A percentile compares a stretch with the other conserved stretches of the same genome.
Evolutionary conservation across 2,797 vertebrate genomes (phyloP).

Genomic region (Pangasius mekongensis): DNA sequence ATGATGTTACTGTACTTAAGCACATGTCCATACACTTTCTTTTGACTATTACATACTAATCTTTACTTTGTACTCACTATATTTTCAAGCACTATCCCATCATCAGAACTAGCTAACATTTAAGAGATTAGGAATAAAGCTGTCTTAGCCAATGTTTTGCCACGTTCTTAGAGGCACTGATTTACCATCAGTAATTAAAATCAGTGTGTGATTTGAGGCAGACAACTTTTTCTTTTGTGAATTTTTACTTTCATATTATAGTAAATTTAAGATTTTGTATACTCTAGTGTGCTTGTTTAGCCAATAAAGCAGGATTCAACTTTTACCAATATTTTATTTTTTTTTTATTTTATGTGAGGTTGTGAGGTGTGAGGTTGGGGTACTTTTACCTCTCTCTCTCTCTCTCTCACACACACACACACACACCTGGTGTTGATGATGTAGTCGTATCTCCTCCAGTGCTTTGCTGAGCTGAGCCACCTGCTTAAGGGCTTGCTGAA

Average conservation of each 20-base stretch:
- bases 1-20: neutral
- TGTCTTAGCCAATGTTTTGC: neutral
- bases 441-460: conserved; percentile 69
- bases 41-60: neutral
- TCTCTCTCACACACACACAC: neutral
- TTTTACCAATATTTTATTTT: neutral
- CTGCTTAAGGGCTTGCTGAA: conserved; percentile 75
- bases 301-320: neutral
- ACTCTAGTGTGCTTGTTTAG: neutral
- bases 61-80: neutral
- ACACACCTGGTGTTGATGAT: conserved; percentile 69
- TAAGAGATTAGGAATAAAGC: neutral
- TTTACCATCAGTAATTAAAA: neutral
- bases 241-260: neutral
- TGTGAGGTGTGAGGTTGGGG: too few species aligned
- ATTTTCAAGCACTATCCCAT: neutral
- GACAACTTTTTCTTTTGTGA: neutral
- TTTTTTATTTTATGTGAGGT: too few species aligned
- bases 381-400: neutral
- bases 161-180: neutral
- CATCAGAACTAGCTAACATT: neutral
- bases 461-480: conserved; percentile 64
- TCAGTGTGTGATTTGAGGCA: neutral
- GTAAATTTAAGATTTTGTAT: neutral
- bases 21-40: neutral